Base-by-base conservation (phyloP, 2,797 vertebrate genomes). In the Scyliorhinus canicula region DNA sequence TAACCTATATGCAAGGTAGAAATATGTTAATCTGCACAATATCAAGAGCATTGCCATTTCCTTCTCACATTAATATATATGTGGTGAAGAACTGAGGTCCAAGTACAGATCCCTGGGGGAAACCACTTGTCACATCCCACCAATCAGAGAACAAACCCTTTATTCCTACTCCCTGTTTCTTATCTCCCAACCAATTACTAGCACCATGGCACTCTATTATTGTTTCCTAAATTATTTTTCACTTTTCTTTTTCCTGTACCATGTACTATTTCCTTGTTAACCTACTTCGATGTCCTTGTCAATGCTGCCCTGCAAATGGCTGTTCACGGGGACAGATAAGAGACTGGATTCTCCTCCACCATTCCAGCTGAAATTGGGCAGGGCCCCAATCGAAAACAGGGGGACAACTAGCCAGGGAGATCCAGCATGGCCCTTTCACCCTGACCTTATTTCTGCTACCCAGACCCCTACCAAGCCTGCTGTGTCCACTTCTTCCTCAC, bases 11-110 rank as follows among this genome's bases (percentile, higher is more conserved):
- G 31, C 35, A 88, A 88, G 79, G 52, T 88, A 57, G 85, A 88
- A 88, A 60, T 88, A 88, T 88, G 85, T 88, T 60, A 88, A 60
- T 88, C 55, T n/a, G 55, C 55, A 88, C 35, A 6, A 57, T 35
- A 88, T 55, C 85, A 88, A 88, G 85, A 88, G 85, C 55, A 88
- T 88, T 60, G 52, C 85, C 52, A 57, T 88, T 88, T 88, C 9
- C 55, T 35, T 88, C 52, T n/a, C 55, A 57, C 31, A 88, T 88
- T 88, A 88, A 57, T 88, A 88, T 35, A 82, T 24, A 88, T 88
- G 35, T 88, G 85, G 85, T 57, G 85, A 88, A 57, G 12, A 88
- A 31, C 85, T 57, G 84, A 57, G 55, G 52, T 57, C 28, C 85
- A 55, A 88, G 85, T 60, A 57, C 52, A 88, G 16, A 88, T 88